Percentiles rank a stretch among this genome's conserved stretches.
These are phyloP conservation scores for Hirtodrosophila trivittata DNA, from an alignment of 2,888 invertebrate genomes.

Conservation along the genomic window DNA sequence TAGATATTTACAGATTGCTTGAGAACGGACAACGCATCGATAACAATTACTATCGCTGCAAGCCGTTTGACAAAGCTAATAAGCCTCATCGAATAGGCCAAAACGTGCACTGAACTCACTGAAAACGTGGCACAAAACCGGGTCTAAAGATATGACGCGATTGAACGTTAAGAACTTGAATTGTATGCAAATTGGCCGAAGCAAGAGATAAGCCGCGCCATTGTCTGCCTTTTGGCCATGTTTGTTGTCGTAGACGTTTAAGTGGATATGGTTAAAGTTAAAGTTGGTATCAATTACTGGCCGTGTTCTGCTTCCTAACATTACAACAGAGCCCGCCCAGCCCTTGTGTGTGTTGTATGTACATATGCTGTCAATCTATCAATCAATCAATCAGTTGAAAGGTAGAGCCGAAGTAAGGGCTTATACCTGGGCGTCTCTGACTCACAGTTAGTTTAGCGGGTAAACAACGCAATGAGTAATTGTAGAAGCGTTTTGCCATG, in stretches of 20 bases:
- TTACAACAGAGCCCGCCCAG: conserved; percentile 19
- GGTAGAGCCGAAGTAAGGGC: conserved; percentile 1
- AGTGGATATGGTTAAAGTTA: neutral
- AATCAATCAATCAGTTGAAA: conserved; percentile 47
- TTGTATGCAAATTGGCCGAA: conserved; percentile 62
- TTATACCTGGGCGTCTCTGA: conserved; percentile 41
- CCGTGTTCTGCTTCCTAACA: neutral
- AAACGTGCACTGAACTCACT: conserved; percentile 37
- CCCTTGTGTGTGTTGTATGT: conserved; percentile 18
- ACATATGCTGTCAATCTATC: conserved; percentile 28
- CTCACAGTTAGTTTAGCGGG: conserved; percentile 14
- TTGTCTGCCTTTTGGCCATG: conserved; percentile 1
- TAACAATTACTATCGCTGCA: neutral
- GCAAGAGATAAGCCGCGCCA: conserved; percentile 40
- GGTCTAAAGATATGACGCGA: conserved; percentile 38
- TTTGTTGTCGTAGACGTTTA: too few relatives aligned
- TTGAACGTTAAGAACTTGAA: conserved; percentile 40
- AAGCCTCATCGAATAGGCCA: neutral
- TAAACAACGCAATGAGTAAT: conserved; percentile 38
- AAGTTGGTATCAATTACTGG: conserved; percentile 6
- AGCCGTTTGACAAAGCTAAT: neutral
- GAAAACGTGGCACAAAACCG: conserved; percentile 27
- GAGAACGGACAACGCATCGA: too few relatives aligned
- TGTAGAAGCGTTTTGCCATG: conserved; percentile 33
- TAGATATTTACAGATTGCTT: neutral